phyloP scores from a whole-genome alignment of 2,797 vertebrate species.

The Sus cebifrons region DNA sequence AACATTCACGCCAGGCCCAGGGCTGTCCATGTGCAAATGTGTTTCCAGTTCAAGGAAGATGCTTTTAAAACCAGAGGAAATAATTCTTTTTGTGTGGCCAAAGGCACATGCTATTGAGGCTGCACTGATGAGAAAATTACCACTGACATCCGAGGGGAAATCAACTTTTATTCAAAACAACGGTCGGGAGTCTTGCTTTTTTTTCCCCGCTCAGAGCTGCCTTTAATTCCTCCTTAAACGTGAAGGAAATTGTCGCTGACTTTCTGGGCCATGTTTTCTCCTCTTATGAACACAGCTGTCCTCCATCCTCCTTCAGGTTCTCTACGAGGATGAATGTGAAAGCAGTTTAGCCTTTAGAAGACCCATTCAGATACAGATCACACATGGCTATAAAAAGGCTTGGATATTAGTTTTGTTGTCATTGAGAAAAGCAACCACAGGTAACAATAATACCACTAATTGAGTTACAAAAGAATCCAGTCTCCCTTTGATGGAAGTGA shows the following conservation, averaged over 20 bases:
- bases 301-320: not conserved
- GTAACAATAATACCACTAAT: slow-evolving; percentile 20
- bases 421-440: slow-evolving; percentile 47
- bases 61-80: not conserved
- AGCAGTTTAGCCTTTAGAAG: not conserved
- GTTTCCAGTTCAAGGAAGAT: not conserved
- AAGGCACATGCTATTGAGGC: not conserved
- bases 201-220: not conserved
- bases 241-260: not conserved
- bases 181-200: not conserved
- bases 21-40: not conserved
- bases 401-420: not conserved
- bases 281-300: not conserved
- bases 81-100: not conserved
- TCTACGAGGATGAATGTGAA: slow-evolving; percentile 8
- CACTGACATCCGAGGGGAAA: not conserved
- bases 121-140: not conserved
- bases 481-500: slow-evolving; percentile 32
- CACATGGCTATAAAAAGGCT: not conserved
- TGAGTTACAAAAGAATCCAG: slow-evolving; percentile 49
- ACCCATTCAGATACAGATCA: not conserved
- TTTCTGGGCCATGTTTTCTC: not conserved
- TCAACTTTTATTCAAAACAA: slow-evolving; percentile 34
- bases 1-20: accelerated
- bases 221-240: slow-evolving; percentile 37